Conservation (phyloP, 2,113 vertebrate species). For the Piliocolobus tephrosceles region DNA sequence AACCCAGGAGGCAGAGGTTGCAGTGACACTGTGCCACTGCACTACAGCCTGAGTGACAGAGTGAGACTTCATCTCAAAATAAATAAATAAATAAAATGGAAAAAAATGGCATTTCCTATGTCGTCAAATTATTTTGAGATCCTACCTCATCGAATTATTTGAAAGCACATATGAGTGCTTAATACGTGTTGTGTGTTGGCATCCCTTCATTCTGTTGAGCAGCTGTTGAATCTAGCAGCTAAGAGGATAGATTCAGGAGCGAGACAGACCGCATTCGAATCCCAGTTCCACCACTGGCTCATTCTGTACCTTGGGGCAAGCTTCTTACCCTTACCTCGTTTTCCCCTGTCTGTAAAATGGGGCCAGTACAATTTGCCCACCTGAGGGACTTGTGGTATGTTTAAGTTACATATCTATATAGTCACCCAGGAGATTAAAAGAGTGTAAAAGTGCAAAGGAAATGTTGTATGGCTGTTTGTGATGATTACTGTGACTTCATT, state of each 20-base stretch:
- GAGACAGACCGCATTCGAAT: not conserved
- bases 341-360: not conserved
- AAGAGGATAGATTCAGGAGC: not conserved
- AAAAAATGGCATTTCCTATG: not conserved
- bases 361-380: not conserved
- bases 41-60: no score
- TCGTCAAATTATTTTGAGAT: not conserved
- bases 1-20: no score
- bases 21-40: no score
- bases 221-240: not conserved
- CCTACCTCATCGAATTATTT: not conserved
- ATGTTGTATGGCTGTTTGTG: not conserved
- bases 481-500: not conserved
- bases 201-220: not conserved
- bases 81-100: no score
- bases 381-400: not conserved
- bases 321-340: not conserved
- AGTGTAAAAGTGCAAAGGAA: not conserved
- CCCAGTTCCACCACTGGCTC: no score
- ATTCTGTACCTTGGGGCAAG: not conserved
- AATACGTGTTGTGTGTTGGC: not conserved
- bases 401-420: not conserved
- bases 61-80: no score
- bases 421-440: not conserved
- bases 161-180: not conserved